Evolutionary conservation across 2,888 invertebrate species (phyloP), one percentile per base, ranked within the genome.

Genomic region (Troides oblongomaculatus): DNA sequence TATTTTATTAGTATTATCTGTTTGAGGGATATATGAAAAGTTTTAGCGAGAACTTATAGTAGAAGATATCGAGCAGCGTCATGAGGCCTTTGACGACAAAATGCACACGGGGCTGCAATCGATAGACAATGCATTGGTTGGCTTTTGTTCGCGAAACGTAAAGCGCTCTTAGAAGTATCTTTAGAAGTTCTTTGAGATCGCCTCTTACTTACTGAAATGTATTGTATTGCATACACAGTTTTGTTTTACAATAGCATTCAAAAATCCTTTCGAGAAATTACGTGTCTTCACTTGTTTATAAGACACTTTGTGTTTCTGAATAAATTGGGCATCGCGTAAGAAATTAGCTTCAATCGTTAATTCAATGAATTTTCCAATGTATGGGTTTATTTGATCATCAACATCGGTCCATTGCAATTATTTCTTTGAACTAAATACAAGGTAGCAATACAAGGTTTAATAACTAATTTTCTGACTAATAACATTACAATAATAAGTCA

Each of bases 51-150:
- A 70, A 61, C 70, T 67, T 58, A 71, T 66, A 81, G 83, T 83
- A 80, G 83, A 81, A 68, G 36, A 23, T 61, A 43, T 30, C 25
- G 69, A 43, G 25, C 61, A 66, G 78, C 81, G 81, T 82, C 80
- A 84, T 84, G 82, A 80, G 79, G 83, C 80, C 85, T 90, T 89
- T 89, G 90, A 90, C 85, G 83, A 88, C 87, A 86, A 88, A 89
- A 86, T 87, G 84, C 89, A 85, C 87, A 87, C 80, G 75, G 72
- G 84, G 85, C 85, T 83, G 85, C 84, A 88, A 85, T 87, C 89
- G 84, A 88, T 89, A 88, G 85, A 89, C 89, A 89, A 89, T 87
- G 84, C 86, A 87, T 85, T 88, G 88, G 88, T 89, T 87, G 83
- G 81, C 85, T 86, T 89, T 89, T 89, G 87, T 89, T 87, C 84